Evolutionary conservation across 1,140 invertebrate genomes (phyloP), one percentile per base, ranked within the genome.

Genomic region (Watersipora subatra): DNA sequence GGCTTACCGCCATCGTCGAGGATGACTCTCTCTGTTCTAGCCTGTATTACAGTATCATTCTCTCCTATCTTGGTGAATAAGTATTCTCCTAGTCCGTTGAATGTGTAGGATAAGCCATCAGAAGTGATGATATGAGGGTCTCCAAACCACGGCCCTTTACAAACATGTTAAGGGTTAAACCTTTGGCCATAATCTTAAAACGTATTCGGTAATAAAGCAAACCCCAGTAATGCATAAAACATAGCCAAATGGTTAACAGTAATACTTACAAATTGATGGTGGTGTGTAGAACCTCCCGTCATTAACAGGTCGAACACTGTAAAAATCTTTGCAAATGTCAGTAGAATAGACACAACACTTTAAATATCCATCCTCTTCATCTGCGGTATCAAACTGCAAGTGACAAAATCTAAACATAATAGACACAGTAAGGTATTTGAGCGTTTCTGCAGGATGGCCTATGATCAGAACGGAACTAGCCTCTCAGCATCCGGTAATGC

Each of bases 51-150:
- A 12, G 34, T 46, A 46, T 46, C 34, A 46, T 46, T 46, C 7
- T 46, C 34, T 46, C 34, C 62, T 28, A 19, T 55, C 19, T 71
- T 66, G 46, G 90, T 85, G 66, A 97, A 77, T 1, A 91, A 89
- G 71, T 91, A 97, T 80, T 97, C 93, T 69, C 93, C 93, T 82
- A 92, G 88, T 1, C 93, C 93, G 73, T 97, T 96, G 78, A 97
- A 97, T 0, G 92, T 95, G 73, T 95, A 97, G 29, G 88, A 84
- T 2, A 87, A 75, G 65, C 88, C 86, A 76, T 97, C 93, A 71
- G 95, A 94, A 0, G 93, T 96, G 15, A 92, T 85, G 57, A 97
- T 83, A 76, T 97, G 93, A 0, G 93, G 93, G 81, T 97, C 93
- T 0, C 93, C 93, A 74, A 59, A 59, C 22, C 58, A 24, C 17